Base-by-base conservation (phyloP, 2,888 invertebrate genomes). In the Sarcophaga rosellei region DNA sequence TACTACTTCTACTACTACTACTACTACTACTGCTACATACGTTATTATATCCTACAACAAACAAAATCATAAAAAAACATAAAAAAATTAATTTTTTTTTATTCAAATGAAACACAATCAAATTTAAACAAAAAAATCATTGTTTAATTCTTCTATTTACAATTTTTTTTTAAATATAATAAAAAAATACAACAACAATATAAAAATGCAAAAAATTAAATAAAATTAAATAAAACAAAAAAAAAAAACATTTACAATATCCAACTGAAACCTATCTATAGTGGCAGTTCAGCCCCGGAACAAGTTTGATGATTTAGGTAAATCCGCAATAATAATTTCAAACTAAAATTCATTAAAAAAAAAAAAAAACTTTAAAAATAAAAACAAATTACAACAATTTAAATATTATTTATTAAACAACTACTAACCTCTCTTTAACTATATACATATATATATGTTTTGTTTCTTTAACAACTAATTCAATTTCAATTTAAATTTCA, bases 251-350 rank as follows among this genome's bases (percentile, higher is more conserved):
- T 15, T 53, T 15, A 77, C 79, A 73, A 70, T 65, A 79, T 45
- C 69, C 74, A 61, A 61, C 8, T n/a, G 45, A 72, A 21, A 72
- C 53, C 45, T 11, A 82, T 11, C 25, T 70, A 90, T 92, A 95
- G 95, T 95, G 95, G 94, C 95, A 94, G 95, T 95, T 93, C 95
- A 95, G 94, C 95, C 95, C 94, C 95, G 95, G 95, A 95, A 92
- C 92, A 93, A 95, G 95, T 94, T 95, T 94, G 95, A 95, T 94
- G 95, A 95, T 93, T 94, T 95, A 95, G 95, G 95, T 95, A 95
- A 95, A 95, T 88, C 74, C 66, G 63, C 77, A 61, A 77, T 11
- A 65, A 82, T 63, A 75, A 77, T 59, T 47, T 77, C 62, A 61
- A 79, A 47, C 70, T 76, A 68, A 69, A 78, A 63, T 62, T 66